phyloP scores from a whole-genome alignment of 2,113 vertebrate species.

The Archilochus colubris region DNA sequence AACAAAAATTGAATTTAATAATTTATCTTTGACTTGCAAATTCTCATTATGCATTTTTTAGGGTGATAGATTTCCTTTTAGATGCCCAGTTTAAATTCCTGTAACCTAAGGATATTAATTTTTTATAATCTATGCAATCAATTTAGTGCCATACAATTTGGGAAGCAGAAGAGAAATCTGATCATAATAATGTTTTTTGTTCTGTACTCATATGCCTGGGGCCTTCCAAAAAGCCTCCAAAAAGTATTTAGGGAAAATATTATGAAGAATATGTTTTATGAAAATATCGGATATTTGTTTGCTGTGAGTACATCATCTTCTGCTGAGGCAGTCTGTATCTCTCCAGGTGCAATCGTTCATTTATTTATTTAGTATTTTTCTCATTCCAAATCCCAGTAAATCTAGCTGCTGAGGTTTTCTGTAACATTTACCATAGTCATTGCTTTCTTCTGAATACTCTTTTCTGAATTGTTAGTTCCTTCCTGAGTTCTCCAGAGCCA shows the following conservation, averaged over 20 bases:
- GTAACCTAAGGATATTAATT: not conserved
- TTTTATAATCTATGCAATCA: not conserved
- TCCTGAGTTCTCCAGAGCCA: not conserved
- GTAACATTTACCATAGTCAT: not conserved
- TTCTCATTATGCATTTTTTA: not conserved
- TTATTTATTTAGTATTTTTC: not conserved
- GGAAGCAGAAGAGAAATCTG: not conserved
- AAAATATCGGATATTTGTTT: not conserved
- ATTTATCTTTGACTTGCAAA: not conserved
- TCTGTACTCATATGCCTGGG: not conserved
- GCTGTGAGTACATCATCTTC: not conserved
- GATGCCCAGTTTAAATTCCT: not conserved
- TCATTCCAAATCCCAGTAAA: not conserved
- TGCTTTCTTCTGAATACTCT: not conserved
- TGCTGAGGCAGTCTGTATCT: not conserved
- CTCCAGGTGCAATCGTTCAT: not conserved
- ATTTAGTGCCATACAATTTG: not conserved
- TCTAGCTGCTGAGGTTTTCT: not conserved
- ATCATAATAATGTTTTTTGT: not conserved
- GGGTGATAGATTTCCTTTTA: not conserved
- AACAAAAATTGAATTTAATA: not conserved
- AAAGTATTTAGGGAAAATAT: not conserved
- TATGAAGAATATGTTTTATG: not conserved
- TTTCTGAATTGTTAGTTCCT: not conserved
- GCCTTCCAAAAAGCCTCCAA: not conserved